Evolutionary conservation across 2,888 invertebrate genomes (phyloP).

Genomic region (Archips xylosteana): DNA sequence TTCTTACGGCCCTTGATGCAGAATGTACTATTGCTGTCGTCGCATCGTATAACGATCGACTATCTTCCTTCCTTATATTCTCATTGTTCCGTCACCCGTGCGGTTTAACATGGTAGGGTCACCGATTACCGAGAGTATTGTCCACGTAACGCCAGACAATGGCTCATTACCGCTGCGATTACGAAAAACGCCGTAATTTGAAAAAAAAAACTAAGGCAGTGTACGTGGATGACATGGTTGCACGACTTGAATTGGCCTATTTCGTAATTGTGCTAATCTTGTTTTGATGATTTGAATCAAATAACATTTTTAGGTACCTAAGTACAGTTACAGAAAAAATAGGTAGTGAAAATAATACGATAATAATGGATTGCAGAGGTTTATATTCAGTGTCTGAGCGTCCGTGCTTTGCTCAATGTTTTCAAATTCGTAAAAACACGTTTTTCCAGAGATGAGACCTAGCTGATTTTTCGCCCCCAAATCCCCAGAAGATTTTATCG

Average conservation of each 20-base stretch:
- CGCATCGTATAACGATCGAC: neutral
- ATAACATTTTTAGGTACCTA: neutral
- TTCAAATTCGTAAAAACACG: too few species aligned
- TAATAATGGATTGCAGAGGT: neutral
- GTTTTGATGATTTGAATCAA: slow-evolving; percentile 7
- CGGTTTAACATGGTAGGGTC: slow-evolving; percentile 8
- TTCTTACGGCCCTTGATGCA: too few species aligned
- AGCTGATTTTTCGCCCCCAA: too few species aligned
- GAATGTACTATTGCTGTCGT: neutral
- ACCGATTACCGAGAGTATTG: slow-evolving; percentile 30
- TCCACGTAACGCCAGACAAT: slow-evolving; percentile 52
- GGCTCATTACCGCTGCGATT: slow-evolving; percentile 52
- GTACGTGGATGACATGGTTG: slow-evolving; percentile 47
- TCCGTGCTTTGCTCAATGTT: neutral
- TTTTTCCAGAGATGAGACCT: too few species aligned
- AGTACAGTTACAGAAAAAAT: neutral
- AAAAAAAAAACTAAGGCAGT: slow-evolving; percentile 45
- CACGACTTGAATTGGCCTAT: neutral
- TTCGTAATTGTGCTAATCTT: slow-evolving; percentile 15
- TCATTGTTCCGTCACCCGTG: slow-evolving; percentile 17
- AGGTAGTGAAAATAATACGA: neutral
- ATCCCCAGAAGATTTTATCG: too few species aligned
- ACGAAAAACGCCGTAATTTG: slow-evolving; percentile 58
- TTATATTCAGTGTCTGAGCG: neutral
- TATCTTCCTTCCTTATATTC: neutral